Evolutionary conservation across 2,888 invertebrate genomes (phyloP), one percentile per base, ranked within the genome.

Genomic region (Liopterus haemorrhoidalis): DNA sequence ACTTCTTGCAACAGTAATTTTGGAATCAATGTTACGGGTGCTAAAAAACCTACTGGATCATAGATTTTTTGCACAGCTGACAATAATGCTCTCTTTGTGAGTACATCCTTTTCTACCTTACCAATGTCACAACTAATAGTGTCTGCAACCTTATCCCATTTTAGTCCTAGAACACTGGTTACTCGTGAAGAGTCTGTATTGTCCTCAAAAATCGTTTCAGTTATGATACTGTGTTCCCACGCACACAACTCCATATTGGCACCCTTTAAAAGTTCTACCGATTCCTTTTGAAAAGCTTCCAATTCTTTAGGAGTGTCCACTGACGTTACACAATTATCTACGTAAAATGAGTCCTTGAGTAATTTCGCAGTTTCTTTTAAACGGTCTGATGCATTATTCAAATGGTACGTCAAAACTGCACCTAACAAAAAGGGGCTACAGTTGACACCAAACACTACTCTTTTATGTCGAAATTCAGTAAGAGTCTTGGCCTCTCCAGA

Each of bases 31-130:
- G 50, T 37, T 1, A 46, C 48, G 6, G 53, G 52, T 11, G 42
- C 43, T 12, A 44, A 41, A 27, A 57, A 50, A 4, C 57, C 56
- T 15, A 55, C 40, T 11, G 55, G 54, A 38, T 57, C 55, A 44
- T 50, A 54, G 11, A 55, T 30, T 8, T 46, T 33, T 6, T 57
- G 51, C 22, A 42, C 38, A 21, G 49, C 38, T 18, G 46, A 43
- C 30, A 49, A 35, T 8, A 50, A 28, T 25, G 24, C 31, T 22
- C 24, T 22, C 6, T 22, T 2, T 41, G 14, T 3, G 50, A 9
- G n/a, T n/a, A n/a, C n/a, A n/a, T n/a, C n/a, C n/a, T n/a, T n/a
- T n/a, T n/a, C n/a, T n/a, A n/a, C n/a, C n/a, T n/a, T n/a, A n/a
- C n/a, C n/a, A n/a, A n/a, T n/a, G n/a, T n/a, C n/a, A n/a, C n/a